Percentiles rank a stretch among this genome's conserved stretches.
Evolutionary conservation across 1,140 invertebrate species (phyloP).

Genomic region (Megathymus violae): DNA sequence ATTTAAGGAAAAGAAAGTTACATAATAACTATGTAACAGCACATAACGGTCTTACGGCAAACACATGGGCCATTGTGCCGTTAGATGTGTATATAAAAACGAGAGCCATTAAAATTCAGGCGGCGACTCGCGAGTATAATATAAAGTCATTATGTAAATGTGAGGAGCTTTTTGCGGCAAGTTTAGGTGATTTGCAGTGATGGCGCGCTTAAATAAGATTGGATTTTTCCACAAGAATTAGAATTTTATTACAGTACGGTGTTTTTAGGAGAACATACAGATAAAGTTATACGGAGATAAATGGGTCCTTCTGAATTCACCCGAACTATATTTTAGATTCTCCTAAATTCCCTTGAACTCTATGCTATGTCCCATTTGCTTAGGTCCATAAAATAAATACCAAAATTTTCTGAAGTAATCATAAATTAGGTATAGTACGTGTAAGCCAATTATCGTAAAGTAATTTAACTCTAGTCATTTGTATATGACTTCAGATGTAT

Average conservation of each 20-base stretch:
- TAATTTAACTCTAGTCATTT: too few species aligned
- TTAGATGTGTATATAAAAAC: conserved; percentile 49
- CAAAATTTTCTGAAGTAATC: too few species aligned
- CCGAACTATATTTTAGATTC: too few species aligned
- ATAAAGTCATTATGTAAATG: conserved; percentile 68
- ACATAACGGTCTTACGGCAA: conserved; percentile 3
- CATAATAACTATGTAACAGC: too few species aligned
- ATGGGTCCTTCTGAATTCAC: too few species aligned
- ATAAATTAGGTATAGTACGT: too few species aligned
- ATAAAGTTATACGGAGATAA: conserved; percentile 11
- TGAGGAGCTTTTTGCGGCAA: conserved; percentile 55
- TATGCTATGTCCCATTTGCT: too few species aligned
- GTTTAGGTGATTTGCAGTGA: conserved; percentile 60
- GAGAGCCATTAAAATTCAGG: conserved; percentile 54
- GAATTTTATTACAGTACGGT: conserved; percentile 28
- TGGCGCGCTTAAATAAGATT: conserved; percentile 47
- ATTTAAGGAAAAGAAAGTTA: too few species aligned
- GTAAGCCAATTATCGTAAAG: too few species aligned
- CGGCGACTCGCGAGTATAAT: conserved; percentile 55
- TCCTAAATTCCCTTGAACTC: too few species aligned
- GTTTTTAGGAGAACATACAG: conserved; percentile 1
- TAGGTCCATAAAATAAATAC: too few species aligned
- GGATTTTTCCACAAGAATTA: conserved; percentile 35
- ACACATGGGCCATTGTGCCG: conserved; percentile 18
- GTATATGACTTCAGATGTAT: too few species aligned